Evolutionary conservation across 1,140 invertebrate genomes (phyloP), one percentile per base, ranked within the genome.

Genomic region (Neoseiulus cucumeris): DNA sequence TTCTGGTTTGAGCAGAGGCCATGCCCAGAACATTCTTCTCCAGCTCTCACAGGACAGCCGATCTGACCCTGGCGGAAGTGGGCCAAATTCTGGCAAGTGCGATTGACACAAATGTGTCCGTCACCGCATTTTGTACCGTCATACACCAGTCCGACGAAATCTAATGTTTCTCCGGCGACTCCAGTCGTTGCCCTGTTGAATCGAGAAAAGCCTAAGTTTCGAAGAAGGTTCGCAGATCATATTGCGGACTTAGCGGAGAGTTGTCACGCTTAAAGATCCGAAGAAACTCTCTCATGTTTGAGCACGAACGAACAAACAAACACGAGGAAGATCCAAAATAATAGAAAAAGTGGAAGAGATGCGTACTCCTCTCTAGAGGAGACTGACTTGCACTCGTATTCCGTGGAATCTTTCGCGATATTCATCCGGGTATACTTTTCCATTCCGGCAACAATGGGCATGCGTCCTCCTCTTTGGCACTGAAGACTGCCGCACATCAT

Each of bases 51-150:
- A 25, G 51, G 51, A 59, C 51, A 59, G 33, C 33, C 33, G 9
- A 33, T 25, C 9, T 33, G 14, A 25, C 25, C 51, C 33, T 25
- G 51, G 22, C 51, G 51, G 33, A 29, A 33, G 14, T 29, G 51
- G 25, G 51, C 25, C 14, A 59, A 14, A 6, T 25, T 17, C 22
- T 59, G 51, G 76, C 90, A 94, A 22, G 89, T 87, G 78, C 92
- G 89, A 81, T 94, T 94, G 66, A 91, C 81, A 78, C 90, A 94
- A 72, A 94, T 82, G 81, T 84, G 72, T 77, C 89, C 86, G 70
- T 89, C 85, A 33, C 87, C 88, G 75, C 90, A 94, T n/a, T 86
- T 86, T 25, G 89, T 91, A 9, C 90, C 90, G 77, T 93, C 89
- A 67, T 81, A 79, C 25, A 92, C 87, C 65, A 93, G 77, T 0